Evolutionary conservation across 2,888 invertebrate species (phyloP).

Genomic region (Gymnosoma rotundatum): DNA sequence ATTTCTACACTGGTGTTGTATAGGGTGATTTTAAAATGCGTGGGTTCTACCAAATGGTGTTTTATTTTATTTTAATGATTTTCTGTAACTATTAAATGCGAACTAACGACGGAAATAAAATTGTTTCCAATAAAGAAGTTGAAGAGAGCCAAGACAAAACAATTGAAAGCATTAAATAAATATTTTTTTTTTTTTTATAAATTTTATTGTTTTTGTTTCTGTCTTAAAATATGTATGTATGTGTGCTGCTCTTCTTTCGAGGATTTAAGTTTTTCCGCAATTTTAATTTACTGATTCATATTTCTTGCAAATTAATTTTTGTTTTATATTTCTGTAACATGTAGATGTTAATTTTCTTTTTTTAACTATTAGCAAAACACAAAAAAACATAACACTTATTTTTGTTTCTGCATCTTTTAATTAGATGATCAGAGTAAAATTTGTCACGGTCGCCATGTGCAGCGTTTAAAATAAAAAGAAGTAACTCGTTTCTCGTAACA

Average conservation of each 20-base stretch:
- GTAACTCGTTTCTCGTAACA: too few relatives aligned
- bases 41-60: constrained; percentile 14
- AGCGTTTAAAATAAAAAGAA: too few relatives aligned
- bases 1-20: too few relatives aligned
- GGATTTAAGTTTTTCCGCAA: constrained; percentile 39
- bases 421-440: constrained; percentile 88
- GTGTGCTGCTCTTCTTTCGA: constrained; percentile 60
- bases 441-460: too few relatives aligned
- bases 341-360: constrained; percentile 59
- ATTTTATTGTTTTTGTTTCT: constrained; percentile 27
- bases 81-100: constrained; percentile 63
- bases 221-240: constrained; percentile 38
- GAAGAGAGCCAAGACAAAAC: constrained; percentile 48
- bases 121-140: constrained; percentile 6
- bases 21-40: too few relatives aligned
- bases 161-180: constrained; percentile 45
- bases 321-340: too few relatives aligned
- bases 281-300: constrained; percentile 37
- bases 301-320: too few relatives aligned
- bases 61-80: constrained; percentile 12
- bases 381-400: constrained; percentile 69
- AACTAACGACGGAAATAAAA: constrained; percentile 39
- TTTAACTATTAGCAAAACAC: constrained; percentile 67
- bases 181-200: constrained; percentile 6
- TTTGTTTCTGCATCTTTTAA: constrained; percentile 59